phyloP scores from a whole-genome alignment of 2,113 vertebrate genomes.

The Corynorhinus townsendii region DNA sequence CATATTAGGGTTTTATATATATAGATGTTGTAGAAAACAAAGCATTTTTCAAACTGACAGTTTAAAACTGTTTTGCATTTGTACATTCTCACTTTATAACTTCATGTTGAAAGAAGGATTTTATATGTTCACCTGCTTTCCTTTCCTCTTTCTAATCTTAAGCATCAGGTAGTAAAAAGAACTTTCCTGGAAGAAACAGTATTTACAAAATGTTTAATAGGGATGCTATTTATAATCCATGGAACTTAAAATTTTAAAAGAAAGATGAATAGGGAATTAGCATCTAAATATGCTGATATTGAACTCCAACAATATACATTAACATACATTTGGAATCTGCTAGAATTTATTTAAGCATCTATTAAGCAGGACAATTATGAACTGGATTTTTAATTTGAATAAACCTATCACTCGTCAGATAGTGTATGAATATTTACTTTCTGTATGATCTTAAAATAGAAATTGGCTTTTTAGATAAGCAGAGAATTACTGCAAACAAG shows the following conservation, averaged over 20 bases:
- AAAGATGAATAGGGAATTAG: not conserved
- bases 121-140: not conserved
- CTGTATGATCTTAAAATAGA: slow-evolving; percentile 24
- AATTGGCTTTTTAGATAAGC: not conserved
- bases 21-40: not conserved
- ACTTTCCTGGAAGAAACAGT: not conserved
- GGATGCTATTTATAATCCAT: not conserved
- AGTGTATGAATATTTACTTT: not conserved
- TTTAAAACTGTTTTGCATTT: not conserved
- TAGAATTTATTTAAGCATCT: not conserved
- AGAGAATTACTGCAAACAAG: not conserved
- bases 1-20: too few species aligned
- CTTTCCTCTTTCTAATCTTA: not conserved
- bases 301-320: slow-evolving; percentile 7
- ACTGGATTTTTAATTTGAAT: slow-evolving; percentile 32
- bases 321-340: slow-evolving; percentile 13
- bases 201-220: not conserved
- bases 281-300: not conserved
- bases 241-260: not conserved
- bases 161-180: not conserved
- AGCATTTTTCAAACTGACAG: not conserved
- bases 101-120: slow-evolving; percentile 24
- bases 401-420: slow-evolving; percentile 1
- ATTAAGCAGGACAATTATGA: slow-evolving; percentile 10
- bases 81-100: not conserved